These are phyloP conservation scores for Aphrocallistes beatrix DNA, from an alignment of 37 sponge, comb jelly and placozoan genomes.

Conservation along the genomic window DNA sequence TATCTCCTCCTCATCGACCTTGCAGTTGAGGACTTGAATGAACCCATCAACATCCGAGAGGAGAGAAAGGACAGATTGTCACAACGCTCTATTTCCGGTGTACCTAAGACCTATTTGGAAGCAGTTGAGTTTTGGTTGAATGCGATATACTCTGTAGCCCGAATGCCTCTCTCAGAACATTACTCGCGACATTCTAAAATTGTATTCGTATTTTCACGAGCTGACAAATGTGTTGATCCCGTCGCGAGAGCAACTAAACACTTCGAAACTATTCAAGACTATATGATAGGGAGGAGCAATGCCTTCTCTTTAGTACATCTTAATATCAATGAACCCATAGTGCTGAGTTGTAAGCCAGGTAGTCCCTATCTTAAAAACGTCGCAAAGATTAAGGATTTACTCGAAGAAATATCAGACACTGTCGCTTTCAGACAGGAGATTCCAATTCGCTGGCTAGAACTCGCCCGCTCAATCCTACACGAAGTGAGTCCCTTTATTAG, in stretches of 20 bases:
- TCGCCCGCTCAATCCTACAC: background rate
- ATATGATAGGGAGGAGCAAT: slow-evolving; percentile 11
- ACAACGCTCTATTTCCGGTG: background rate
- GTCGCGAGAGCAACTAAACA: background rate
- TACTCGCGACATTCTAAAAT: background rate
- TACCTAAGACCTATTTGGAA: background rate
- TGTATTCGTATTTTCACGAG: background rate
- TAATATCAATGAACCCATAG: background rate
- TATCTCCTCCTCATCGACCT: background rate
- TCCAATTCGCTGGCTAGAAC: background rate
- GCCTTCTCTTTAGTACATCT: background rate
- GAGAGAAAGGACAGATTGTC: slow-evolving; percentile 1
- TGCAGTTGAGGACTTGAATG: background rate
- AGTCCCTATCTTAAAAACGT: background rate
- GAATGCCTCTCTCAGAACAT: background rate
- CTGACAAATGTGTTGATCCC: background rate
- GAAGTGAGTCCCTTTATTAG: background rate
- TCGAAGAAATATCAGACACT: background rate
- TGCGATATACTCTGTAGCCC: slow-evolving; percentile 16
- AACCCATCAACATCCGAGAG: background rate
- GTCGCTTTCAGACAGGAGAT: slow-evolving; percentile 2
- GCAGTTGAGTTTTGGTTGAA: slow-evolving; percentile 13
- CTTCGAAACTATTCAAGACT: background rate
- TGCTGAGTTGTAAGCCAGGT: background rate
- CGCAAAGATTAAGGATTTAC: background rate